Evolutionary conservation across 2,113 vertebrate species (phyloP), one percentile per base, ranked within the genome.

Genomic region (Caloenas nicobarica): DNA sequence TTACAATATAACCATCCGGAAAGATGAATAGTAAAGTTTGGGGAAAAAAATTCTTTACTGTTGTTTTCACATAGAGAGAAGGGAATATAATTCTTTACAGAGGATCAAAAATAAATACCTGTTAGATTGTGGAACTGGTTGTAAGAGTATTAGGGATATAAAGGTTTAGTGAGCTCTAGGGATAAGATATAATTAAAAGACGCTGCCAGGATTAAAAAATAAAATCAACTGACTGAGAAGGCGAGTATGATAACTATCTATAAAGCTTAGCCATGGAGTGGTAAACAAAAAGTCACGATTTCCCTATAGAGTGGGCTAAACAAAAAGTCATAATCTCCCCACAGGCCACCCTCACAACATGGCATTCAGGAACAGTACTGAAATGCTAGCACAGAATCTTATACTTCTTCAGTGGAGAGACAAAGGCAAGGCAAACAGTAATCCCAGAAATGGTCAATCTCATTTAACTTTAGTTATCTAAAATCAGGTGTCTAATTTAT

Each of bases 151-250:
- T 71, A 92, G 7, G 33, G 13, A 81, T 68, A 38, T 81, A 65
- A 91, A 73, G 11, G 17, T 93, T 96, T 92, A 70, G 86, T 73
- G 79, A 90, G 76, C 81, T 92, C 46, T 77, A 61, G 17, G 48
- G 40, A 88, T 87, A 93, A 94, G 24, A 62, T 72, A 54, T 42
- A 93, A 88, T 93, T 95, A 92, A 94, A 95, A 95, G 25, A 48
- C 24, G 50, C 29, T 93, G 7, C 29, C 34, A 91, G 28, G 33
- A 95, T 78, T 85, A 57, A 74, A 94, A 90, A 81, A 42, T 54
- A 81, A 93, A 87, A 78, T 64, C 87, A 81, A 46, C 33, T 33
- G 9, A 31, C 71, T 71, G 68, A 74, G 46, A 91, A 81, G 24
- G 16, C 14, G 86, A 21, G 10, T 89, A 88, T 76, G 77, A 76